Percentiles rank a stretch among this genome's conserved stretches.
Evolutionary conservation across 1,140 invertebrate species (phyloP).

Genomic region (Rhopalosiphum maidis): DNA sequence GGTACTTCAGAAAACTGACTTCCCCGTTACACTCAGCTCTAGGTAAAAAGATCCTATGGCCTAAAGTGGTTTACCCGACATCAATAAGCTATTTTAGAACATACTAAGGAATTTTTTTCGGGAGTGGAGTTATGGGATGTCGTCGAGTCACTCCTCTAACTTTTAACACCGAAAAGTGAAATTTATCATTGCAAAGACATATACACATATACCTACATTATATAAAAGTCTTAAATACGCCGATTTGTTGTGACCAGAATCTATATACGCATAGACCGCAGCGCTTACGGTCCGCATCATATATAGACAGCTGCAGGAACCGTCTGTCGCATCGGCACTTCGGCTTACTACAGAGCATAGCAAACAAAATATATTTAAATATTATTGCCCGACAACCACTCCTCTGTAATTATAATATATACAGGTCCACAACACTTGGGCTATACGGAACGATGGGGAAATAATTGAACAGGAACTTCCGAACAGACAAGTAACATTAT

Average conservation of each 20-base stretch:
- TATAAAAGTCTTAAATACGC: not conserved
- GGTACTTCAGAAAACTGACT: too few relatives aligned
- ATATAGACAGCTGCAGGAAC: not conserved
- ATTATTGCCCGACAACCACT: not conserved
- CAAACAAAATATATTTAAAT: constrained; percentile 2
- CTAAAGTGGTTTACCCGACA: not conserved
- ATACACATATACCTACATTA: not conserved
- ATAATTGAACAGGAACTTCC: not conserved
- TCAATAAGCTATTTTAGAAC: not conserved
- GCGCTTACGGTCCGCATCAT: not conserved
- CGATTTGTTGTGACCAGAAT: not conserved
- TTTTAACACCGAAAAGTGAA: not conserved
- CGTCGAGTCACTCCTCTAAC: not conserved
- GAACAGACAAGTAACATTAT: not conserved
- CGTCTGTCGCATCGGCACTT: not conserved
- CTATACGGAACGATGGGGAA: not conserved
- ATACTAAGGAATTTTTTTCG: not conserved
- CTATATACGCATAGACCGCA: too few relatives aligned
- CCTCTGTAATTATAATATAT: not conserved
- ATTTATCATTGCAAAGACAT: not conserved
- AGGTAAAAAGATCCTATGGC: not conserved
- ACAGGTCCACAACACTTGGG: not conserved
- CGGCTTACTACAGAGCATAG: not conserved
- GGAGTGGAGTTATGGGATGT: not conserved
- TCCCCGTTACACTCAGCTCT: not conserved